These are phyloP conservation scores for Butastur rufipennis DNA, from an alignment of 2,113 vertebrate genomes.

Conservation along the genomic window DNA sequence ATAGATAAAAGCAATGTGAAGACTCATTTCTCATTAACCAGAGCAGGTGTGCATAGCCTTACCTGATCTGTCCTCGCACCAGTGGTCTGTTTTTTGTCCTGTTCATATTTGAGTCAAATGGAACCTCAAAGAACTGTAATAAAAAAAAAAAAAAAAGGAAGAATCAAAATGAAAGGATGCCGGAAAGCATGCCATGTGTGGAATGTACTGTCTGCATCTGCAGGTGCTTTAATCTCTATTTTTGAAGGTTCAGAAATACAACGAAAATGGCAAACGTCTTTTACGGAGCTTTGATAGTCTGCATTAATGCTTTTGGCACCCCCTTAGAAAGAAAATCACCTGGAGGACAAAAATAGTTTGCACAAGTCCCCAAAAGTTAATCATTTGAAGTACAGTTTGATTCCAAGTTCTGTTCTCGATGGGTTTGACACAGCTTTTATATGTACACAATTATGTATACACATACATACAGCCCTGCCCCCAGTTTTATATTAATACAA, in stretches of 20 bases:
- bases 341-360: conserved; percentile 13
- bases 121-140: conserved; percentile 96
- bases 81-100: conserved; percentile 97
- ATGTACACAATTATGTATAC: accelerated
- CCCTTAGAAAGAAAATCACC: conserved; percentile 18
- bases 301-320: background rate
- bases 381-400: background rate
- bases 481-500: background rate
- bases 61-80: conserved; percentile 98
- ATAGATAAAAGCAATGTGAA: background rate
- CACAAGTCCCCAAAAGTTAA: background rate
- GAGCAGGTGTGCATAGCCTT: conserved; percentile 47
- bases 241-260: conserved; percentile 5
- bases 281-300: conserved; percentile 23
- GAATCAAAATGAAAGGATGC: conserved; percentile 38
- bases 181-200: background rate
- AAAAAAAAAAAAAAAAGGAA: conserved; percentile 11
- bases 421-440: background rate
- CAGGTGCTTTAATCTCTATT: conserved; percentile 19
- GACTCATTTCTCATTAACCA: background rate
- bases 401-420: background rate
- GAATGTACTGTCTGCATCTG: background rate
- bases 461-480: background rate
- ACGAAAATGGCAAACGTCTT: background rate
- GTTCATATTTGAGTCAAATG: conserved; percentile 99